A percentile compares a stretch with the other conserved stretches of the same genome.
These are phyloP conservation scores for Camelus bactrianus DNA, from an alignment of 2,113 vertebrate species.

Conservation along the genomic window DNA sequence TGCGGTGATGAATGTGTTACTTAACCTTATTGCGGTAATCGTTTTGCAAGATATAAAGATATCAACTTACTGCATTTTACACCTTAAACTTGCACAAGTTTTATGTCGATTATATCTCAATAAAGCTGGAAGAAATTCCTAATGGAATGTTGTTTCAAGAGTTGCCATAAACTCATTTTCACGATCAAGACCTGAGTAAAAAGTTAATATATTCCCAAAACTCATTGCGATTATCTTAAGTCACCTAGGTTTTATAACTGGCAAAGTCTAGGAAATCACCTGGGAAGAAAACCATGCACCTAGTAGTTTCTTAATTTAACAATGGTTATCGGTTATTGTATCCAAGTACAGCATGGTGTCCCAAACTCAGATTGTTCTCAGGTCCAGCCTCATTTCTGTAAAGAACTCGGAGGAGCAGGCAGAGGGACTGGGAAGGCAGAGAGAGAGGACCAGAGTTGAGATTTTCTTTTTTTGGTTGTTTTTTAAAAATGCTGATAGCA, in stretches of 20 bases:
- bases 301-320: neutral
- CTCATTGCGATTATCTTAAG: neutral
- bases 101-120: neutral
- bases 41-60: neutral
- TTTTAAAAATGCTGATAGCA: neutral
- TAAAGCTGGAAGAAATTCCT: neutral
- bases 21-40: neutral
- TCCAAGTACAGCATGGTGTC: neutral
- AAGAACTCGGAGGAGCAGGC: neutral
- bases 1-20: neutral
- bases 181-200: neutral
- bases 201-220: neutral
- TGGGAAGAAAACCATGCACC: neutral
- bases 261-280: neutral
- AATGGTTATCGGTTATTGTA: neutral
- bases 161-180: neutral
- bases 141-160: neutral
- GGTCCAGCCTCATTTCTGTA: neutral
- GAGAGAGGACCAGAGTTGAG: neutral
- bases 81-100: neutral
- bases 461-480: neutral
- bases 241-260: neutral
- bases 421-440: neutral
- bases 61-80: neutral
- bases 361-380: neutral